A percentile compares a stretch with the other conserved stretches of the same genome.
Evolutionary conservation across 2,888 invertebrate species (phyloP).

Genomic region (Gordius sp.): DNA sequence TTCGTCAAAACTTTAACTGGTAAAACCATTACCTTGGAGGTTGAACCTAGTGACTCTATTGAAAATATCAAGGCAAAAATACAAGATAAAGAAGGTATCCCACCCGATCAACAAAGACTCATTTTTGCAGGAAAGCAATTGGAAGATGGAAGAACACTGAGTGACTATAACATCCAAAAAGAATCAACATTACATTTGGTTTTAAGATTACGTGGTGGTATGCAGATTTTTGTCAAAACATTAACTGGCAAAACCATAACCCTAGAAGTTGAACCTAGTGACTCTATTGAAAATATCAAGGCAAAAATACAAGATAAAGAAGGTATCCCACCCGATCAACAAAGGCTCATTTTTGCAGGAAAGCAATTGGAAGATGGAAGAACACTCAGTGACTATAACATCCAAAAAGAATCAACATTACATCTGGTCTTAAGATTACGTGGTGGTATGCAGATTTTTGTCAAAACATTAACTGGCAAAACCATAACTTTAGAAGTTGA

Average conservation of each 20-base stretch:
- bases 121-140: slow-evolving; percentile 39
- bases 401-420: slow-evolving; percentile 35
- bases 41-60: slow-evolving; percentile 67
- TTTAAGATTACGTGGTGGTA: too few relatives aligned
- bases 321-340: slow-evolving; percentile 66
- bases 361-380: slow-evolving; percentile 39
- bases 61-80: slow-evolving; percentile 81
- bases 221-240: slow-evolving; percentile 92
- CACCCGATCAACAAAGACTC: slow-evolving; percentile 62
- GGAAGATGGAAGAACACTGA: slow-evolving; percentile 37
- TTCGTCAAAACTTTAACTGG: slow-evolving; percentile 78
- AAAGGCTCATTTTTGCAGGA: slow-evolving; percentile 43
- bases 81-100: slow-evolving; percentile 67
- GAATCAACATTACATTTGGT: too few relatives aligned
- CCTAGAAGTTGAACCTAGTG: slow-evolving; percentile 64
- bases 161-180: slow-evolving; percentile 40
- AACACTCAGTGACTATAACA: slow-evolving; percentile 38
- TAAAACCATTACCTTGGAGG: slow-evolving; percentile 69
- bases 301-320: slow-evolving; percentile 71
- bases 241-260: slow-evolving; percentile 74
- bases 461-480: too few relatives aligned
- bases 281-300: slow-evolving; percentile 79
- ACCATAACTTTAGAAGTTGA: too few relatives aligned
- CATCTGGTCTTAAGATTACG: too few relatives aligned
- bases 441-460: too few relatives aligned